Evolutionary conservation across 2,797 vertebrate genomes (phyloP).

Genomic region (Buphagus erythrorhynchus): DNA sequence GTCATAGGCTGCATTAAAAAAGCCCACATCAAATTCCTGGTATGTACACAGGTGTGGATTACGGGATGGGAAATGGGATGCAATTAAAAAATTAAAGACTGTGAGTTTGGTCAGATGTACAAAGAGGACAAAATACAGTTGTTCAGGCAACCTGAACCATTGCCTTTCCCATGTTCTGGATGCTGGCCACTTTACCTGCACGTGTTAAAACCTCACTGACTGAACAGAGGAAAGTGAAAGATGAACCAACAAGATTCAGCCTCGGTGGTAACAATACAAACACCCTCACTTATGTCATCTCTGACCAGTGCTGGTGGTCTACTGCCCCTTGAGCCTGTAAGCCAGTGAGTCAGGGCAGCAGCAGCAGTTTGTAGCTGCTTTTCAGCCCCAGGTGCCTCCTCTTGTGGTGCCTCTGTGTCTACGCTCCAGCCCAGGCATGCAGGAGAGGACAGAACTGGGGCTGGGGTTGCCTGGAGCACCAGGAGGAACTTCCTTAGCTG

Average conservation of each 20-base stretch:
- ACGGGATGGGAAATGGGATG: neutral
- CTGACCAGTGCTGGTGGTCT: neutral
- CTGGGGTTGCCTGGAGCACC: neutral
- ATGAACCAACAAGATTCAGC: neutral
- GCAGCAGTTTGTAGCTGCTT: neutral
- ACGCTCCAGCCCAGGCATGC: fast-evolving
- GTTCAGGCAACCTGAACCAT: neutral
- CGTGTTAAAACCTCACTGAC: neutral
- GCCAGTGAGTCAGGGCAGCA: neutral
- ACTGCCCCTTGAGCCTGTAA: neutral
- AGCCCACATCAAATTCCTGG: neutral
- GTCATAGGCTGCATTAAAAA: neutral
- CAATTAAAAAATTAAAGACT: neutral
- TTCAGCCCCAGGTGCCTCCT: fast-evolving
- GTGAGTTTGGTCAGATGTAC: neutral
- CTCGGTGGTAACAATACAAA: neutral
- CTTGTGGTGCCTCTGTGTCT: neutral
- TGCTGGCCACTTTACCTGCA: neutral
- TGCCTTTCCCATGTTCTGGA: neutral
- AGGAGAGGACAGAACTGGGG: neutral
- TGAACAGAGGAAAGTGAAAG: neutral
- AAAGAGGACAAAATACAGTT: neutral
- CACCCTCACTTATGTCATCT: neutral
- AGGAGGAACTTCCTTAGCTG: neutral
- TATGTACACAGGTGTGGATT: neutral